Percentiles rank a stretch among this genome's conserved stretches.
Evolutionary conservation across 1,140 invertebrate genomes (phyloP).

Genomic region (Drosophila dunni): DNA sequence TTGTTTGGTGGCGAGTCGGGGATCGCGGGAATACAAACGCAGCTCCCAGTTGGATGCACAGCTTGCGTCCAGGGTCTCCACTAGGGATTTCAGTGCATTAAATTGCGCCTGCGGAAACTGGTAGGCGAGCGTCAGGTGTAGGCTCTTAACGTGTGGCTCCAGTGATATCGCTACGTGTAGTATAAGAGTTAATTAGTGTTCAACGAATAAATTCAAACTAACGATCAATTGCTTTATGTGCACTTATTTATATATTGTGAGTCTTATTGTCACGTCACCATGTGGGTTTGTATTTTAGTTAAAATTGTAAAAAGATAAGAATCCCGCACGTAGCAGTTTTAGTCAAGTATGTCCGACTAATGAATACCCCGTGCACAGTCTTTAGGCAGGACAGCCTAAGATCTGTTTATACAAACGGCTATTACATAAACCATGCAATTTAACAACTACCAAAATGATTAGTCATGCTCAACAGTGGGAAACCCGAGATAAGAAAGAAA

Average conservation of each 20-base stretch:
- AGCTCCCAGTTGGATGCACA: constrained; percentile 92
- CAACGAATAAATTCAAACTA: constrained; percentile 13
- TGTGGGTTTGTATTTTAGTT: too few species aligned
- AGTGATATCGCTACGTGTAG: constrained; percentile 87
- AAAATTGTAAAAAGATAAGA: constrained; percentile 18
- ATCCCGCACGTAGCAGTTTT: too few species aligned
- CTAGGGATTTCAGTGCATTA: constrained; percentile 89
- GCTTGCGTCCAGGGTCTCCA: constrained; percentile 89
- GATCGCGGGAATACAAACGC: constrained; percentile 93
- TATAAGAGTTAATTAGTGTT: constrained; percentile 59
- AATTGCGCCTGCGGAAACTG: constrained; percentile 91
- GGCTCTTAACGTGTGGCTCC: constrained; percentile 92
- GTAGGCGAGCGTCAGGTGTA: constrained; percentile 95
- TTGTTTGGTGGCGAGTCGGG: constrained; percentile 90
- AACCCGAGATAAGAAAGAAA: too few species aligned
- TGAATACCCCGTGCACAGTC: too few species aligned
- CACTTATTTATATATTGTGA: constrained; percentile 34
- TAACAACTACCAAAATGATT: too few species aligned
- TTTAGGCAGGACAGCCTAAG: too few species aligned
- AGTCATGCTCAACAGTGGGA: too few species aligned
- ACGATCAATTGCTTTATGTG: background rate
- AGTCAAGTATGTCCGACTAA: too few species aligned
- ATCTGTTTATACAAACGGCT: too few species aligned
- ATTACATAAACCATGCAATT: too few species aligned
- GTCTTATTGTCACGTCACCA: background rate